A percentile compares a stretch with the other conserved stretches of the same genome.
Conservation (phyloP, 1,140 invertebrate genomes). For the Lycorma delicatula region DNA sequence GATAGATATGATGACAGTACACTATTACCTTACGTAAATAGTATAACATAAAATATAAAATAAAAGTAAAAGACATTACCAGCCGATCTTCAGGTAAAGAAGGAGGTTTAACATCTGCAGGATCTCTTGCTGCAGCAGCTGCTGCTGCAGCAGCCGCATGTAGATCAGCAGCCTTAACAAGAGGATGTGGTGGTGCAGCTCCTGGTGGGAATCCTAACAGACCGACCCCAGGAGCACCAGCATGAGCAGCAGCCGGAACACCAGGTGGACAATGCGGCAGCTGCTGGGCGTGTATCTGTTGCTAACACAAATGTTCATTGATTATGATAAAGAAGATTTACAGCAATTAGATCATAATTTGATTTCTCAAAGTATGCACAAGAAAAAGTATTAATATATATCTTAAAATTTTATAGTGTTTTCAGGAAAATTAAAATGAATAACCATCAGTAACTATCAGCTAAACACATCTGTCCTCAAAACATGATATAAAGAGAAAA, state of each 20-base stretch:
- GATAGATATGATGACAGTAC: too few species aligned
- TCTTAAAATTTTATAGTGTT: too few species aligned
- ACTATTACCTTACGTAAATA: not conserved
- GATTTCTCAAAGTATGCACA: too few species aligned
- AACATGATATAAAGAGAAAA: too few species aligned
- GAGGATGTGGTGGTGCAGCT: slow-evolving; percentile 27
- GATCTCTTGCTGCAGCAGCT: slow-evolving; percentile 13
- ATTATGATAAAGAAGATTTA: too few species aligned
- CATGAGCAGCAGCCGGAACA: slow-evolving; percentile 31
- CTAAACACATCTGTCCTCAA: too few species aligned
- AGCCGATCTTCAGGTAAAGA: slow-evolving; percentile 28
- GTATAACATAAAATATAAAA: slow-evolving; percentile 3
- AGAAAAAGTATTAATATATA: too few species aligned
- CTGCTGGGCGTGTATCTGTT: slow-evolving; percentile 52
- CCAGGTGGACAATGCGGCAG: slow-evolving; percentile 42
- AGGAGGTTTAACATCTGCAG: slow-evolving; percentile 25
- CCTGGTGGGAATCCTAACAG: slow-evolving; percentile 26
- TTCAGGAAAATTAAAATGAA: too few species aligned
- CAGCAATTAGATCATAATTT: too few species aligned
- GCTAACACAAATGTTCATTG: slow-evolving; percentile 40
- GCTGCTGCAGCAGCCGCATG: slow-evolving; percentile 7
- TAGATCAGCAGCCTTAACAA: slow-evolving; percentile 26
- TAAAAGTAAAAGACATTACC: slow-evolving; percentile 20
- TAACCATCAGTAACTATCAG: too few species aligned
- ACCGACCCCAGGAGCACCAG: slow-evolving; percentile 18